Evolutionary conservation across 1,140 invertebrate species (phyloP), one percentile per base, ranked within the genome.

Genomic region (Apocrypta bakeri): DNA sequence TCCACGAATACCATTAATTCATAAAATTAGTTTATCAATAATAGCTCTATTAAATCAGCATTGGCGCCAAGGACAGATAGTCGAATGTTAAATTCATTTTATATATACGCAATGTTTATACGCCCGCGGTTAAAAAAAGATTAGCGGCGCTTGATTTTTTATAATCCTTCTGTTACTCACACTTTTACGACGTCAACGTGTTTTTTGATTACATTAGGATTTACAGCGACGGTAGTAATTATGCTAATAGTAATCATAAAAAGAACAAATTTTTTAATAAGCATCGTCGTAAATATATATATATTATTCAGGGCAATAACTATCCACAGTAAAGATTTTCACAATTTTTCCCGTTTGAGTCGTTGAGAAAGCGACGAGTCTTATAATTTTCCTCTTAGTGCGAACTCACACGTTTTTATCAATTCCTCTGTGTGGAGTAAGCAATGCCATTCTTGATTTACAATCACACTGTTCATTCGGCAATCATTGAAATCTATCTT

Each of bases 201-300:
- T n/a, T 82, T 14, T 81, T 69, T 75, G 75, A 66, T 68, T 69
- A 79, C 68, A 79, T 74, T 79, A 74, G 25, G 56, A 79, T 75
- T 31, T 77, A 75, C 66, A 82, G 25, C 48, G 25, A 56, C 29
- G 37, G 31, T 83, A 68, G 48, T 63, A 37, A 14, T 74, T 63
- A 27, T 66, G 74, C n/a, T 17, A 37, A 42, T 71, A 42, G 40
- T 66, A 75, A 75, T 66, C 27, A 66, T 40, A 24, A 72, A 21
- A 37, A 0, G 40, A 56, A 40, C 40, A 71, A 74, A n/a, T n/a
- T n/a, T 75, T 27, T 85, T 87, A 81, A 85, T 83, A 72, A 84
- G 85, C 66, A 68, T 79, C 78, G 77, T 82, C 81, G 68, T 83
- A 84, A 84, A 71, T 79, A 80, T n/a, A n/a, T 83, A 85, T 71